Evolutionary conservation across 2,888 invertebrate species (phyloP), one percentile per base, ranked within the genome.

Genomic region (Cataglyphis rosenhaueri): DNA sequence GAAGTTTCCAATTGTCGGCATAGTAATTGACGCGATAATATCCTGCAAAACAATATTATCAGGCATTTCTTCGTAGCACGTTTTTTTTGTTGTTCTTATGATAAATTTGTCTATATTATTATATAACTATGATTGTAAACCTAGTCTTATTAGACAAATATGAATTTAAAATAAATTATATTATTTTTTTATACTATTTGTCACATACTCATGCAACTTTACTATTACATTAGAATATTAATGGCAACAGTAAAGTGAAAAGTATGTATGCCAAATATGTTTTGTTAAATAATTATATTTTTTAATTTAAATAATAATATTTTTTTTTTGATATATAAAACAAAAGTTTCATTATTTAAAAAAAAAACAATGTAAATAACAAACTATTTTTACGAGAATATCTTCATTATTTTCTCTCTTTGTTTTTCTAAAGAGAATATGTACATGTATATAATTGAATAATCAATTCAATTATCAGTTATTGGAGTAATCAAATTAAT

Each of bases 21-120:
- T 97, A 97, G 88, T 98, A 98, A 91, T 97, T 96, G 1, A 93
- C 92, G 12, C 91, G 90, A 84, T 93, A 93, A 61, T 89, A 92
- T 61, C 92, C 93, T 95, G 61, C 21, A 65, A 65, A 12, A 15
- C 29, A 64, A 48, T 64, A 66, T 78, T 41, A 8, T 38, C 57
- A 12, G 0, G 15, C 12, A 57, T 57, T 57, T 5, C 57, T 44
- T n/a, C 18, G 1, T 29, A 0, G 3, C 6, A 70, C 3, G 5
- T 55, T 65, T 25, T 25, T 29, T 4, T 74, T 15, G 0, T 15
- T 4, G 10, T 62, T 12, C 57, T n/a, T 0, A 29, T 15, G 3
- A 68, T 61, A 44, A 73, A 61, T 44, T 74, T 74, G 3, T 8
- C 5, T 32, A 68, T 3, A 8, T 48, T 29, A 29, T 29, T n/a